Conservation (phyloP, 2,888 invertebrate genomes). For the Chironomus tentans region DNA sequence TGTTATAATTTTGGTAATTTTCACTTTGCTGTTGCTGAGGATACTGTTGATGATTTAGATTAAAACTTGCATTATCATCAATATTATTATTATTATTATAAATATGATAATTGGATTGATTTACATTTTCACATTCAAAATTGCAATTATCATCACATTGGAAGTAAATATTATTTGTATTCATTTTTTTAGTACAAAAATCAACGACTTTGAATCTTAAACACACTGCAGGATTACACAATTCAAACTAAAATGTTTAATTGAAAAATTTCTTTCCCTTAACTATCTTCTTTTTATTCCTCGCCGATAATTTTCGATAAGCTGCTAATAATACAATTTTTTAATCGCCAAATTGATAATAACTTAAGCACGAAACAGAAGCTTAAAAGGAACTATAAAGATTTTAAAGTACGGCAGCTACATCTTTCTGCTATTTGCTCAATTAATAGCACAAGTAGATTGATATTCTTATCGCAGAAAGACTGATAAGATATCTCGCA, state of each 20-base stretch:
- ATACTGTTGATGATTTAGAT: not conserved
- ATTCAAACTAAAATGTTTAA: not conserved
- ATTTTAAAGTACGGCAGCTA: not conserved
- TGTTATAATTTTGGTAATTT: not conserved
- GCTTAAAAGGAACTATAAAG: not conserved
- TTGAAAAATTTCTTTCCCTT: not conserved
- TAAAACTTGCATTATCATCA: not conserved
- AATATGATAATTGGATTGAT: not conserved
- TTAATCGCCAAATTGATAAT: not conserved
- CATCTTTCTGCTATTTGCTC: slow-evolving; percentile 17
- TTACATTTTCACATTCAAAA: not conserved
- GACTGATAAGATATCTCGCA: not conserved
- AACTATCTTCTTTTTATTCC: not conserved
- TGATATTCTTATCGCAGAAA: not conserved
- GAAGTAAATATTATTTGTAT: not conserved
- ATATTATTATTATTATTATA: not conserved
- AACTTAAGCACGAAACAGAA: not conserved
- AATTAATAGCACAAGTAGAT: slow-evolving; percentile 5
- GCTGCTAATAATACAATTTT: not conserved
- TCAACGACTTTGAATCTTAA: not conserved
- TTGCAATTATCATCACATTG: not conserved
- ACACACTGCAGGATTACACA: not conserved
- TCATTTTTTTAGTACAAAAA: not conserved
- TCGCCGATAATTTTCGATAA: not conserved
- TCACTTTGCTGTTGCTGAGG: not conserved